These are phyloP conservation scores for Xenopus laevis DNA, from an alignment of 2,113 vertebrate species.

Conservation along the genomic window DNA sequence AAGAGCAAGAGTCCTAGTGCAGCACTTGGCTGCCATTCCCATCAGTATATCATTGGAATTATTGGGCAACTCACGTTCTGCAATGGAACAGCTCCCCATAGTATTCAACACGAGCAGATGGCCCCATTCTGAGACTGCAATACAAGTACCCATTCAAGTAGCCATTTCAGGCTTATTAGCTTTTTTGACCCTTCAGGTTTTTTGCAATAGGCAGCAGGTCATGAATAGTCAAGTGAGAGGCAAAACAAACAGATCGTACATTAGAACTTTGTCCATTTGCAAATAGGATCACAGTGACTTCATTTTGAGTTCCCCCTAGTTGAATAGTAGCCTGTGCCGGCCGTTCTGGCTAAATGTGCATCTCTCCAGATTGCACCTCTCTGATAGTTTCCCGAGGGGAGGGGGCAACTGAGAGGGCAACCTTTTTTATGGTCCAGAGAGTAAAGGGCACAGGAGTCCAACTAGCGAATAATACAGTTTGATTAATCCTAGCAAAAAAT, in stretches of 20 bases:
- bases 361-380: slow-evolving; percentile 5
- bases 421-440: slow-evolving; percentile 11
- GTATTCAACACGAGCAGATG: background rate
- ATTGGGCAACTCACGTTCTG: background rate
- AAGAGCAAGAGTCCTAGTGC: too few species aligned
- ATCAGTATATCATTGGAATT: slow-evolving; percentile 1
- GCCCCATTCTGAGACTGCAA: background rate
- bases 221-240: background rate
- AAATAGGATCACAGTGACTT: background rate
- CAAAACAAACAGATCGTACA: background rate
- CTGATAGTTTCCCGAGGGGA: background rate
- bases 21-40: background rate
- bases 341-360: background rate
- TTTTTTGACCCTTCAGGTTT: background rate
- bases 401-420: background rate
- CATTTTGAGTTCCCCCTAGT: too few species aligned
- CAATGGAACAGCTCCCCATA: background rate
- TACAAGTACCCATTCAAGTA: background rate
- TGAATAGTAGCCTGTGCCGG: too few species aligned
- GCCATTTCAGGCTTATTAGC: slow-evolving; percentile 12
- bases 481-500: slow-evolving; percentile 34
- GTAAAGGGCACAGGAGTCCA: slow-evolving; percentile 25
- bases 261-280: background rate
- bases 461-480: slow-evolving; percentile 37
- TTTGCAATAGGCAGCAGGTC: background rate